These are phyloP conservation scores for Drosophila paramelanica DNA, from an alignment of 2,888 invertebrate genomes.

Conservation along the genomic window DNA sequence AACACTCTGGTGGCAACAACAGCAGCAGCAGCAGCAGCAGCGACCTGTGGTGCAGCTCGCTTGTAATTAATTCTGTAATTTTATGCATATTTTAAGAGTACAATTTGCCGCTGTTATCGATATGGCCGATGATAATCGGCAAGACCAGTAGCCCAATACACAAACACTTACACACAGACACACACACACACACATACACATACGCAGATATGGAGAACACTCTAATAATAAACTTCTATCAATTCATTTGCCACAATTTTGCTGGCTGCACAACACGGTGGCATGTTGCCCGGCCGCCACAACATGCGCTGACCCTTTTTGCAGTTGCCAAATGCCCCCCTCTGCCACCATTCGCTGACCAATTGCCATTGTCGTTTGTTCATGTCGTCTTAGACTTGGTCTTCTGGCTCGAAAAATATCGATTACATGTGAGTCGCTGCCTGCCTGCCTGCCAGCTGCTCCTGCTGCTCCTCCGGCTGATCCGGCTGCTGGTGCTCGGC, in stretches of 20 bases:
- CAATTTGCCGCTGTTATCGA: conserved; percentile 52
- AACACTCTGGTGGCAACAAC: conserved; percentile 21
- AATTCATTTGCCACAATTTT: conserved; percentile 64
- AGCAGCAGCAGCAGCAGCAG: conserved; percentile 25
- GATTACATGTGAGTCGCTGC: conserved; percentile 75
- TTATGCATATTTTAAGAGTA: conserved; percentile 58
- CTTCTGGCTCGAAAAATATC: conserved; percentile 76
- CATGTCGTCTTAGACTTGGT: conserved; percentile 52
- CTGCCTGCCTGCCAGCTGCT: conserved; percentile 26
- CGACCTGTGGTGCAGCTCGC: conserved; percentile 12
- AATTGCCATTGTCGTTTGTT: conserved; percentile 47
- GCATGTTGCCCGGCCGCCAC: conserved; percentile 61
- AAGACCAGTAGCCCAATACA: conserved; percentile 70
- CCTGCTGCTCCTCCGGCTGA: conserved; percentile 27
- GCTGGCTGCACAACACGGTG: conserved; percentile 60
- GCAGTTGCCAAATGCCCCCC: conserved; percentile 4
- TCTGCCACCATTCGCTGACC: conserved; percentile 13
- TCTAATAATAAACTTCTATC: conserved; percentile 69
- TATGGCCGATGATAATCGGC: conserved; percentile 57
- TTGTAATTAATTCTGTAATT: conserved; percentile 62
- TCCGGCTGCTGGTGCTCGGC: conserved; percentile 21
- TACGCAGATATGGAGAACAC: conserved; percentile 6
- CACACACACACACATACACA: conserved; percentile 10
- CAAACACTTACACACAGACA: background rate
- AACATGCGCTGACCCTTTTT: conserved; percentile 66